Evolutionary conservation across 2,113 vertebrate genomes (phyloP).

Genomic region (Ariopsis seemanni): DNA sequence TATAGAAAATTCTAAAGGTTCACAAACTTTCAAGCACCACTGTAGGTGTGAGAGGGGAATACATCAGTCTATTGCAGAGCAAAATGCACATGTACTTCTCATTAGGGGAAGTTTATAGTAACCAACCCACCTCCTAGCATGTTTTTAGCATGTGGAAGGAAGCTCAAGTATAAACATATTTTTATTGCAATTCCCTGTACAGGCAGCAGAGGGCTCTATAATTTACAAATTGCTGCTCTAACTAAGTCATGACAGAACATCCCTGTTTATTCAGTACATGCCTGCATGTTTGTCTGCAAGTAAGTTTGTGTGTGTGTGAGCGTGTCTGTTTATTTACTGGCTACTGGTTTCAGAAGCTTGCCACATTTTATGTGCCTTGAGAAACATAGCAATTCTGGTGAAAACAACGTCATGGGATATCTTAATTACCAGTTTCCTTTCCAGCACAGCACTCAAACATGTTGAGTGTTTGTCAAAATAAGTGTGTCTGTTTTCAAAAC

Average conservation of each 20-base stretch:
- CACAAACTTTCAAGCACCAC: too few species aligned
- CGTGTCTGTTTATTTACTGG: background rate
- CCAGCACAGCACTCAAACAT: slow-evolving; percentile 37
- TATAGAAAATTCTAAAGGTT: too few species aligned
- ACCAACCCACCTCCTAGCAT: background rate
- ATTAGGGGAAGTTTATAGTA: background rate
- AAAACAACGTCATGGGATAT: slow-evolving; percentile 46
- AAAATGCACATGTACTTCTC: background rate
- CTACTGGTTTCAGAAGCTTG: slow-evolving; percentile 2
- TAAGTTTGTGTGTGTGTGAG: background rate
- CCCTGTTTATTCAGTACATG: background rate
- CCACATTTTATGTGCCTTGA: slow-evolving; percentile 58
- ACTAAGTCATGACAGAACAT: background rate
- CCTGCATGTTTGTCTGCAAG: background rate
- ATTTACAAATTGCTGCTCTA: background rate
- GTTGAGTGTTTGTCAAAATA: slow-evolving; percentile 2
- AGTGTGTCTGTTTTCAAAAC: slow-evolving; percentile 2
- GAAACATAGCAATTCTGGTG: slow-evolving; percentile 59
- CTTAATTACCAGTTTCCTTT: slow-evolving; percentile 54
- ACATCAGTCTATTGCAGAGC: background rate
- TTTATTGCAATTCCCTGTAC: background rate
- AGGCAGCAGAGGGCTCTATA: background rate
- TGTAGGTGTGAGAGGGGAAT: background rate
- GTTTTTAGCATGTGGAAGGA: background rate
- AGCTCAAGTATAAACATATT: background rate